Conservation (phyloP, 1,140 invertebrate genomes). For the Samia ricini region DNA sequence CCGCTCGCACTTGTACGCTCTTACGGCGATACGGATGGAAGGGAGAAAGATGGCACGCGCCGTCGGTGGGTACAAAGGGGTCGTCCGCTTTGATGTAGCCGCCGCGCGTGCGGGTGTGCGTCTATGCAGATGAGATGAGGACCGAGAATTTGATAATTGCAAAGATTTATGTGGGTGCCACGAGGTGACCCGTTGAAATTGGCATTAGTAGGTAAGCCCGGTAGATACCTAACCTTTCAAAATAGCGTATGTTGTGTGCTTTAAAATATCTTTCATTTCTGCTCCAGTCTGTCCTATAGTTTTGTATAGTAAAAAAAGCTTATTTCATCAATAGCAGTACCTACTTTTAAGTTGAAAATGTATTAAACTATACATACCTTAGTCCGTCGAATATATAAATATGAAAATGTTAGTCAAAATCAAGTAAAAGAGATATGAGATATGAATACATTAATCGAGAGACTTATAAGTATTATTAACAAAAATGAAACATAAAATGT, state of each 20-base stretch:
- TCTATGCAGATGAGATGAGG: constrained; percentile 71
- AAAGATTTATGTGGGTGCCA: constrained; percentile 66
- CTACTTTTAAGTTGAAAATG: too few relatives aligned
- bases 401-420: too few relatives aligned
- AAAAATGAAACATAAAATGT: too few relatives aligned
- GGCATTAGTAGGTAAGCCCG: constrained; percentile 1
- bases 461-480: too few relatives aligned
- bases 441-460: too few relatives aligned
- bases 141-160: constrained; percentile 76
- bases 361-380: too few relatives aligned
- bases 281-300: too few relatives aligned
- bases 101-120: constrained; percentile 67
- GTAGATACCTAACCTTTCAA: neutral
- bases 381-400: too few relatives aligned
- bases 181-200: constrained; percentile 25
- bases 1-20: constrained; percentile 45
- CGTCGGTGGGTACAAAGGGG: constrained; percentile 71
- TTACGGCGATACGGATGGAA: constrained; percentile 38
- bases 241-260: neutral
- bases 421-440: too few relatives aligned
- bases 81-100: constrained; percentile 72
- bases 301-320: too few relatives aligned
- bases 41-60: constrained; percentile 70
- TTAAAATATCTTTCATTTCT: neutral
- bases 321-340: too few relatives aligned